Evolutionary conservation across 2,888 invertebrate genomes (phyloP), one percentile per base, ranked within the genome.

Genomic region (Netelia virgata): DNA sequence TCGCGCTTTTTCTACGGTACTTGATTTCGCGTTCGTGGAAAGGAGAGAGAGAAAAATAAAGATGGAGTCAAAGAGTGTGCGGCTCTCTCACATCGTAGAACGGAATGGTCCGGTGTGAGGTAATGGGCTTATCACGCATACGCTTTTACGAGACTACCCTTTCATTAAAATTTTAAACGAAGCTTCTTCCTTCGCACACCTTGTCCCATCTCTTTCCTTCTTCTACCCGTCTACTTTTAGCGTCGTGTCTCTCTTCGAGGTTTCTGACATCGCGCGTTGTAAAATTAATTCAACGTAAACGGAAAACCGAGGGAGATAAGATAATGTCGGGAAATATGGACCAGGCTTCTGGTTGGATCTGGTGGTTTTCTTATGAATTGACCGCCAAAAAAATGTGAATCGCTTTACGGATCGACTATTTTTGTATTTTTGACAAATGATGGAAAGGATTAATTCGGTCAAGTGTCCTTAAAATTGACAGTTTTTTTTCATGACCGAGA

Each of bases 41-140:
- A 61, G 55, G 23, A 28, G 11, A 41, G 11, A 55, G 55, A 63
- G 18, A 66, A 69, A 18, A 69, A 82, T 84, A 66, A 16, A 68
- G 28, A 57, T 36, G 23, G 8, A 63, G 18, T 72, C 74, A 18
- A 69, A 82, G 86, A 66, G 23, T 77, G 28, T 68, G 82, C 63
- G 79, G 78, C 59, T 63, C 55, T 64, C 78, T 77, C 61, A 66
- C 57, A 66, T 36, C 63, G 14, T 1, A 74, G 36, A 69, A 77
- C 63, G 74, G 80, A 78, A 85, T 76, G 78, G 83, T 86, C 72
- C 63, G 64, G n/a, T 55, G 55, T 69, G 83, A 59, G 82, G 88
- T 88, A 89, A 88, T 87, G 87, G 86, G 85, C 84, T 86, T 86
- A 88, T 87, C 82, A 80, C 75, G 84, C 86, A 86, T 86, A 86